Evolutionary conservation across 2,797 vertebrate species (phyloP).

Genomic region (Cottoperca gobio): DNA sequence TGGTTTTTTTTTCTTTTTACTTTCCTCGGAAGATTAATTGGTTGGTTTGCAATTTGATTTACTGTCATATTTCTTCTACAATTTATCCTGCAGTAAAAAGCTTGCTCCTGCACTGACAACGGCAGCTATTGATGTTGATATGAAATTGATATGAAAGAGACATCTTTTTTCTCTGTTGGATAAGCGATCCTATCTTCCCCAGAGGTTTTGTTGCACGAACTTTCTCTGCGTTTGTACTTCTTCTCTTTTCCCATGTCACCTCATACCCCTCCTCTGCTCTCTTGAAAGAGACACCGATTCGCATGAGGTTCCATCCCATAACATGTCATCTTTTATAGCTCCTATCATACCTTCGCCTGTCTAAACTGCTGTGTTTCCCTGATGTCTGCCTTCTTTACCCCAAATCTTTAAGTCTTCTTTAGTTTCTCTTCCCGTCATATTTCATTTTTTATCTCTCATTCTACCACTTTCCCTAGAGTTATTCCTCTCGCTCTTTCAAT

Average conservation of each 20-base stretch:
- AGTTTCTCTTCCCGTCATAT: slow-evolving; percentile 10
- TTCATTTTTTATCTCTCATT: slow-evolving; percentile 21
- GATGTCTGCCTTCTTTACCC: slow-evolving; percentile 26
- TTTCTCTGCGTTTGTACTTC: slow-evolving; percentile 26
- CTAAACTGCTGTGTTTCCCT: slow-evolving; percentile 44
- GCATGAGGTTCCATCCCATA: slow-evolving; percentile 39
- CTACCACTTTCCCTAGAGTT: slow-evolving; percentile 21
- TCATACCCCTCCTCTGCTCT: background rate
- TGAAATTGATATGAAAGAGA: slow-evolving; percentile 48
- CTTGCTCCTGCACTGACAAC: slow-evolving; percentile 20
- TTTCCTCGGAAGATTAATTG: slow-evolving; percentile 36
- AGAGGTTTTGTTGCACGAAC: slow-evolving; percentile 35
- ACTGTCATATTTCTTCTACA: slow-evolving; percentile 47
- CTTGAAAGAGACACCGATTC: slow-evolving; percentile 47
- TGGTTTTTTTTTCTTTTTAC: slow-evolving; percentile 18
- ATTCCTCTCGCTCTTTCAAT: slow-evolving; percentile 6
- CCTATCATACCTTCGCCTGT: slow-evolving; percentile 49
- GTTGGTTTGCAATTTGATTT: slow-evolving; percentile 63
- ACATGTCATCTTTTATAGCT: slow-evolving; percentile 38
- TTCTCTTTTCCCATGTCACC: background rate
- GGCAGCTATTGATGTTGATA: slow-evolving; percentile 40
- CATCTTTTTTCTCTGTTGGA: slow-evolving; percentile 20
- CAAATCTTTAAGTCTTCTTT: slow-evolving; percentile 44
- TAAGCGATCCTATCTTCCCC: slow-evolving; percentile 28
- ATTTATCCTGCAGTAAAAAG: slow-evolving; percentile 49